Percentiles rank a stretch among this genome's conserved stretches.
These are phyloP conservation scores for Pristionchus arcanus DNA, from an alignment of 2,888 invertebrate genomes.

Conservation along the genomic window DNA sequence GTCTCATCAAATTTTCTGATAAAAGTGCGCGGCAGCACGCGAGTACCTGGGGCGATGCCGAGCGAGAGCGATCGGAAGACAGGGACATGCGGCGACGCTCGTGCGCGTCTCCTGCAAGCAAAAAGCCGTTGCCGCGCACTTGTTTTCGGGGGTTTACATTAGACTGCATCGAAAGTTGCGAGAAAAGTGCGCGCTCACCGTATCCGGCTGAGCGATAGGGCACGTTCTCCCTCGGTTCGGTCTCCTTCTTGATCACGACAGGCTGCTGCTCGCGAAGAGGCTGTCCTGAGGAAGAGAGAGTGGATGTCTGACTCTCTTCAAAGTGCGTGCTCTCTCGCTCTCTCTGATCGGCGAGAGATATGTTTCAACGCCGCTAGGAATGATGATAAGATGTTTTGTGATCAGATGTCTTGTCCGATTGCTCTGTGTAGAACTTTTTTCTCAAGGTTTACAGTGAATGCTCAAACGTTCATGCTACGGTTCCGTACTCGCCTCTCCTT, in stretches of 20 bases:
- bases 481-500: not conserved
- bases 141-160: not conserved
- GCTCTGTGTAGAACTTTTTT: too few relatives aligned
- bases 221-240: slow-evolving; percentile 72
- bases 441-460: not conserved
- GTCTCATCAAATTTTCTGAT: not conserved
- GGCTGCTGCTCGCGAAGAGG: slow-evolving; percentile 62
- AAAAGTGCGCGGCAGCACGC: slow-evolving; percentile 27
- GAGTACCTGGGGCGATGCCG: slow-evolving; percentile 62
- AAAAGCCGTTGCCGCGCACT: slow-evolving; percentile 22
- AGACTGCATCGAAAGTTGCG: not conserved
- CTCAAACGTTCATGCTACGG: not conserved
- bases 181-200: slow-evolving; percentile 60
- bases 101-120: slow-evolving; percentile 69
- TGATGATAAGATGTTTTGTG: slow-evolving; percentile 46
- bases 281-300: slow-evolving; percentile 55
- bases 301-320: not conserved
- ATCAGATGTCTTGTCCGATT: too few relatives aligned
- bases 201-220: slow-evolving; percentile 76
- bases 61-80: slow-evolving; percentile 72
- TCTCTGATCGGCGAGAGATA: too few relatives aligned
- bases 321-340: too few relatives aligned
- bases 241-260: slow-evolving; percentile 68
- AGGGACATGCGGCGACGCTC: slow-evolving; percentile 72
- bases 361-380: too few relatives aligned